A percentile compares a stretch with the other conserved stretches of the same genome.
Conservation (phyloP, 2,888 invertebrate species). For the Ethmia dodecea region DNA sequence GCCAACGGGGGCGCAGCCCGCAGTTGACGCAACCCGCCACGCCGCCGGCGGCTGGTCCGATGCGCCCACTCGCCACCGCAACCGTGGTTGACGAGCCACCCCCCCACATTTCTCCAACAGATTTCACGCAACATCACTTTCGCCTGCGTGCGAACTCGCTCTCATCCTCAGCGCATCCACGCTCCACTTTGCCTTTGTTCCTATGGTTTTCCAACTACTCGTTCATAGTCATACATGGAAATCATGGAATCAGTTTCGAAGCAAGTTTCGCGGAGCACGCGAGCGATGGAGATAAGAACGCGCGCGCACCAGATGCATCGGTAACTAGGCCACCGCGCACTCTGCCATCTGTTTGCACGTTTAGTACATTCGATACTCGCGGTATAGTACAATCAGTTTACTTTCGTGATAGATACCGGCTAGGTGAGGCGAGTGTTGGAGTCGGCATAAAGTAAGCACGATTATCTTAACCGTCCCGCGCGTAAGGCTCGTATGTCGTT, state of each 20-base stretch:
- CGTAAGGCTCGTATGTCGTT: constrained; percentile 58
- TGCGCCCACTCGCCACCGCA: constrained; percentile 22
- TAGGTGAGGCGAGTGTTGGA: no score
- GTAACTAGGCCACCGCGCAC: constrained; percentile 60
- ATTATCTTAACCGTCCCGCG: constrained; percentile 29
- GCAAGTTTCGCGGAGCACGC: constrained; percentile 27
- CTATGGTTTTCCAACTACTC: constrained; percentile 14
- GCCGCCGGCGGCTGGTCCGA: constrained; percentile 22
- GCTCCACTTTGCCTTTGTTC: constrained; percentile 31
- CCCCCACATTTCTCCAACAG: constrained; percentile 46
- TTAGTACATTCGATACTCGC: no score
- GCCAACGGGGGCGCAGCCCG: constrained; percentile 54
- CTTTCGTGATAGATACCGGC: no score
- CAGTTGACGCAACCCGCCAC: constrained; percentile 48
- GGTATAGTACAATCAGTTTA: no score
- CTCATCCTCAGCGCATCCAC: constrained; percentile 52
- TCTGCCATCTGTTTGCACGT: constrained; percentile 54
- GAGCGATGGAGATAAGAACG: constrained; percentile 41
- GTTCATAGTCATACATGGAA: neutral
- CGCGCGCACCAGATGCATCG: constrained; percentile 52
- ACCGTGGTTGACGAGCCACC: constrained; percentile 34
- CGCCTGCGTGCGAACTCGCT: constrained; percentile 53
- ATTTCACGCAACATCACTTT: constrained; percentile 68
- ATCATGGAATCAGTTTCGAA: constrained; percentile 19
- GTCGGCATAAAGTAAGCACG: constrained; percentile 31